A percentile compares a stretch with the other conserved stretches of the same genome.
These are phyloP conservation scores for Anableps anableps DNA, from an alignment of 2,797 vertebrate species.

Conservation along the genomic window DNA sequence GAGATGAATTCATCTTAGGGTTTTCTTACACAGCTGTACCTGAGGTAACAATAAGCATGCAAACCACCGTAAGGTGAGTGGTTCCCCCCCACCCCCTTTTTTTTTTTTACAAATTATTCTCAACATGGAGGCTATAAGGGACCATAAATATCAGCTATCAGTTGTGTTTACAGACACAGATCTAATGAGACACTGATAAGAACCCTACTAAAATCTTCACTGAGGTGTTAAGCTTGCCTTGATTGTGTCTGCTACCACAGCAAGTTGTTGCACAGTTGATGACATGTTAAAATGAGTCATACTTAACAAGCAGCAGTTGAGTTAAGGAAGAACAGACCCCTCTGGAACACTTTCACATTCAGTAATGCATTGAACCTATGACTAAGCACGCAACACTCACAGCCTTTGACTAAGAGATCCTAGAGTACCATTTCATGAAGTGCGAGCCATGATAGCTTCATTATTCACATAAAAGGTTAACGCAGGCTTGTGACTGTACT, in stretches of 20 bases:
- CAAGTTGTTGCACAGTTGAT: constrained; percentile 46
- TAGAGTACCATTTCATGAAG: constrained; percentile 52
- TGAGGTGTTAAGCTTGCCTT: constrained; percentile 20
- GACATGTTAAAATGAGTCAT: constrained; percentile 62
- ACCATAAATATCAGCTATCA: background rate
- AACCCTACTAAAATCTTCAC: constrained; percentile 19
- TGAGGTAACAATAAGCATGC: background rate
- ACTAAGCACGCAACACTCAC: constrained; percentile 53
- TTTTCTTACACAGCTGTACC: background rate
- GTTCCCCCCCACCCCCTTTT: no score
- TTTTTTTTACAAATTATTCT: background rate
- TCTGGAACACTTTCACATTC: constrained; percentile 40
- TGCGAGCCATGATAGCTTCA: constrained; percentile 46
- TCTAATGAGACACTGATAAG: constrained; percentile 5
- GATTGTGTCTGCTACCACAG: constrained; percentile 49
- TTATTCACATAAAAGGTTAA: constrained; percentile 56
- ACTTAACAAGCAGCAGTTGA: constrained; percentile 47
- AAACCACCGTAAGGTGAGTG: background rate
- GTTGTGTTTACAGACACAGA: constrained; percentile 9
- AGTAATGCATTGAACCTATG: constrained; percentile 46
- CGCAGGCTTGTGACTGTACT: constrained; percentile 36
- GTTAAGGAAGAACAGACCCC: constrained; percentile 52
- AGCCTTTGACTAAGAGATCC: constrained; percentile 46
- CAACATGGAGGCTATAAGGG: background rate
- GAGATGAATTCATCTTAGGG: background rate